Conservation (phyloP, 2,888 invertebrate genomes). For the Vesta saturnalis region DNA sequence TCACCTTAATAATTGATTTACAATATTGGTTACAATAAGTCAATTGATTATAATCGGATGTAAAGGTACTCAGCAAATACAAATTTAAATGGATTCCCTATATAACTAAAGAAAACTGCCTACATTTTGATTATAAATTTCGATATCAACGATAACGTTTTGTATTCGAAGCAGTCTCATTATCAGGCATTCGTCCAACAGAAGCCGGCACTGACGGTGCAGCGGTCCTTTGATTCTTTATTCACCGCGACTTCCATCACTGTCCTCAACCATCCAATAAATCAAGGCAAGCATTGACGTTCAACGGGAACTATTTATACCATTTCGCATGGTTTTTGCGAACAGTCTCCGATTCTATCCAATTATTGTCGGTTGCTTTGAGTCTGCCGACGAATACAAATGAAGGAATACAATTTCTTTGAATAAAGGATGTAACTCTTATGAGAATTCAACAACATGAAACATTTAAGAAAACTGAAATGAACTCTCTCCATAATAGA, state of each 20-base stretch:
- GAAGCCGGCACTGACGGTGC: constrained; percentile 50
- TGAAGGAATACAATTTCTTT: constrained; percentile 47
- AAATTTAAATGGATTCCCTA: constrained; percentile 7
- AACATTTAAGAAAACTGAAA: constrained; percentile 1
- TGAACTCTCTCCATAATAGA: not conserved
- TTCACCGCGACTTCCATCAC: constrained; percentile 62
- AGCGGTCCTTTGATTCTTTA: constrained; percentile 59
- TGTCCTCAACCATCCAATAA: constrained; percentile 60
- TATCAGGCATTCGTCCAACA: constrained; percentile 49
- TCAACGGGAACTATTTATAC: constrained; percentile 59
- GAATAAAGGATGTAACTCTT: constrained; percentile 37
- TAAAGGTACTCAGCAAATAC: not conserved
- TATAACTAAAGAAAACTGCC: constrained; percentile 27
- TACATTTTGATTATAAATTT: constrained; percentile 54
- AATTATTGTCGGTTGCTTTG: constrained; percentile 56
- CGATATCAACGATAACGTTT: constrained; percentile 53
- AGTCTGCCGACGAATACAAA: constrained; percentile 48
- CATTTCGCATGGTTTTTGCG: constrained; percentile 54
- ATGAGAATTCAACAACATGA: constrained; percentile 20
- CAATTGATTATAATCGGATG: not conserved
- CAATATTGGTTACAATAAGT: not conserved
- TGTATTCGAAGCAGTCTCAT: constrained; percentile 48
- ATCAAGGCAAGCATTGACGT: constrained; percentile 57
- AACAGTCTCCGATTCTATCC: constrained; percentile 53
- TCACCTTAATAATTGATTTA: no score